These are phyloP conservation scores for Pogona vitticeps DNA, from an alignment of 2,113 vertebrate genomes.

Conservation along the genomic window DNA sequence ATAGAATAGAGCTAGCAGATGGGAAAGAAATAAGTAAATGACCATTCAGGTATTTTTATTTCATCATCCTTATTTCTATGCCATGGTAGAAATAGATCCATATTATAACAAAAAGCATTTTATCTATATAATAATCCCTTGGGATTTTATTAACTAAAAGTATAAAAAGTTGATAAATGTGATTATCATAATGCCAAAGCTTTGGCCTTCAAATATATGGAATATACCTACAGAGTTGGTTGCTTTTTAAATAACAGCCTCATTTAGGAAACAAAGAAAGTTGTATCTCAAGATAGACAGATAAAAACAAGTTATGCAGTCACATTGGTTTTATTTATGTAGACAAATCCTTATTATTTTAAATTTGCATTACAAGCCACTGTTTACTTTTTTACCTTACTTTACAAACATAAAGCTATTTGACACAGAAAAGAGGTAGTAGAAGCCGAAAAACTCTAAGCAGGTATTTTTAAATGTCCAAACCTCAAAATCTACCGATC, in stretches of 20 bases:
- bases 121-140: constrained; percentile 2
- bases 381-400: background rate
- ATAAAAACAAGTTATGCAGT: background rate
- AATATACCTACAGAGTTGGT: background rate
- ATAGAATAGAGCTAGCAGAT: constrained; percentile 17
- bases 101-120: background rate
- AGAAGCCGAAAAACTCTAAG: background rate
- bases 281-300: background rate
- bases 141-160: background rate
- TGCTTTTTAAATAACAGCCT: background rate
- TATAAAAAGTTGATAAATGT: background rate
- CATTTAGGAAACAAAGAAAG: background rate
- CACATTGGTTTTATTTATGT: background rate
- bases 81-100: background rate
- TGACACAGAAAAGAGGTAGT: background rate
- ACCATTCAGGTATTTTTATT: background rate
- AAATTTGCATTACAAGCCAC: background rate
- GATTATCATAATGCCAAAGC: constrained; percentile 1
- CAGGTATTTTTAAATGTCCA: background rate
- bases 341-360: background rate
- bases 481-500: background rate
- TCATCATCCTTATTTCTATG: background rate
- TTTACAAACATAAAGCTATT: constrained; percentile 2
- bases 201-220: constrained; percentile 25
- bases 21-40: constrained; percentile 8